Evolutionary conservation across 2,888 invertebrate genomes (phyloP).

Genomic region (Lithophane socia): DNA sequence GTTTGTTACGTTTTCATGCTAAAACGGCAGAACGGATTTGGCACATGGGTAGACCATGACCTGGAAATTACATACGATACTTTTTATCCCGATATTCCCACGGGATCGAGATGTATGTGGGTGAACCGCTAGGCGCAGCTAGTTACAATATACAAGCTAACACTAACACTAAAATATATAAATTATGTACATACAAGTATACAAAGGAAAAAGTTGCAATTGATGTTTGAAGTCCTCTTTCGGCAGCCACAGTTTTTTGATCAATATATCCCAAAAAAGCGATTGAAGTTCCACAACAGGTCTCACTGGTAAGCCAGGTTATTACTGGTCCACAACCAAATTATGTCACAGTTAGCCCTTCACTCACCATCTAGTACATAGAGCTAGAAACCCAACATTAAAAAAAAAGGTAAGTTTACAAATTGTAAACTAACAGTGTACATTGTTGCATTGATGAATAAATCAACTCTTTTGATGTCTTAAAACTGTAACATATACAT

Average conservation of each 20-base stretch:
- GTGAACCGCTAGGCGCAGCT: too few species aligned
- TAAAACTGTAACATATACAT: constrained; percentile 25
- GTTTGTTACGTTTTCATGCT: too few species aligned
- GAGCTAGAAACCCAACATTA: background rate
- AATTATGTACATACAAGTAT: too few species aligned
- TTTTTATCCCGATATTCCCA: too few species aligned
- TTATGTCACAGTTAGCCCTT: background rate
- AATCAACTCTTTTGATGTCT: constrained; percentile 10
- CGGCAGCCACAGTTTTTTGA: background rate
- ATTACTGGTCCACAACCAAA: background rate
- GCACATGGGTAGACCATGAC: too few species aligned
- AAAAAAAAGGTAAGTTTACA: background rate
- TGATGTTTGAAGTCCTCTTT: background rate
- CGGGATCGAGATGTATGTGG: too few species aligned
- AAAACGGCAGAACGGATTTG: too few species aligned
- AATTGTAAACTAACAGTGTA: too few species aligned
- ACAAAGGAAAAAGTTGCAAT: background rate
- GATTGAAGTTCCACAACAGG: background rate
- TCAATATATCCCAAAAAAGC: background rate
- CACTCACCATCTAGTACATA: background rate
- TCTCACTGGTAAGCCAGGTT: background rate
- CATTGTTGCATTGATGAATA: background rate
- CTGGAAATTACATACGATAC: too few species aligned
- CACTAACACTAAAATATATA: too few species aligned
- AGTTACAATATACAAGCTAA: too few species aligned